Base-by-base conservation (phyloP, 2,797 vertebrate genomes). In the Chaenodraco wilsoni region DNA sequence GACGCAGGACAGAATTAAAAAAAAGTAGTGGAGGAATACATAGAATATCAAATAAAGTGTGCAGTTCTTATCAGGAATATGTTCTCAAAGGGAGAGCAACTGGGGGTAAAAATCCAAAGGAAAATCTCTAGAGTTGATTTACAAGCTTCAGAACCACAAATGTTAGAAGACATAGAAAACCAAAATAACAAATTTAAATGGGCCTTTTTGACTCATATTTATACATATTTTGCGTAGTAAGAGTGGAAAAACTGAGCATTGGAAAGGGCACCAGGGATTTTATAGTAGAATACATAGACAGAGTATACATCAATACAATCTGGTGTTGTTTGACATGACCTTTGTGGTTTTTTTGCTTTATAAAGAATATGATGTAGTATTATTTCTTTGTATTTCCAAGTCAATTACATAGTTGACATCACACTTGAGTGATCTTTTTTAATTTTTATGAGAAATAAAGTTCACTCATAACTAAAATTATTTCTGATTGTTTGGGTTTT, bases 1-100 rank as follows among this genome's bases (percentile, higher is more conserved):
- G 86, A 87, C 52, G 59, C 74, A 56, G 77, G 77, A 84, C 69
- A 65, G 70, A 77, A 65, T 87, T 64, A 82, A 76, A 76, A 19
- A 59, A 79, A 70, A 80, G 50, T 65, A 60, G 40, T 57, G 37
- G 56, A 84, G 75, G 65, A 73, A 73, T n/a, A 62, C 45, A 60
- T 65, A 8, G 68, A 66, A 84, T 82, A 81, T 78, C 50, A 69
- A 64, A 69, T 61, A 41, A 71, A 72, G 43, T 31, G 40, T 46
- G 1, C 2, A 10, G n/a, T n/a, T n/a, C 44, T 66, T 31, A 50
- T 44, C 5, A 10, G n/a, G 37, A 41, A 54, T 19, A 43, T n/a
- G 62, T 21, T 27, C 27, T 19, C 1, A 19, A 56, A 48, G 40
- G 3, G 69, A 65, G 9, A 55, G n/a, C 15, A 14, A 17, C 5